Conservation (phyloP, 2,113 vertebrate species). For the Bombycilla garrulus region DNA sequence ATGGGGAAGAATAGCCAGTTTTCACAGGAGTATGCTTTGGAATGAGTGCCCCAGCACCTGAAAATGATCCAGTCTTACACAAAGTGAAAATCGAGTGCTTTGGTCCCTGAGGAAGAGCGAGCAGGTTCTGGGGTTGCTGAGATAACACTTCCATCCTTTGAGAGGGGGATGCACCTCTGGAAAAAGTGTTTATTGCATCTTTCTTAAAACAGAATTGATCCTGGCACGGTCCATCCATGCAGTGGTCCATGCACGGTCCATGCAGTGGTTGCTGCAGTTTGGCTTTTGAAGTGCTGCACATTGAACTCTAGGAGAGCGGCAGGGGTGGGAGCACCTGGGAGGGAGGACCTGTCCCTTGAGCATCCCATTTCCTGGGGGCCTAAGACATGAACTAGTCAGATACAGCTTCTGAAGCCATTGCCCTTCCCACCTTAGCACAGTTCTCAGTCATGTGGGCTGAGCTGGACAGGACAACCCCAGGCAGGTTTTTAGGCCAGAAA, state of each 20-base stretch:
- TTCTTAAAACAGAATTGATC: background rate
- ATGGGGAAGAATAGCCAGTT: background rate
- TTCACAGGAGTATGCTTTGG: background rate
- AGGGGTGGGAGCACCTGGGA: background rate
- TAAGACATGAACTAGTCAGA: background rate
- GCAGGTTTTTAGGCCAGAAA: background rate
- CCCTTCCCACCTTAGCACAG: background rate
- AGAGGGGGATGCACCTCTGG: background rate
- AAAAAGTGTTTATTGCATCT: background rate
- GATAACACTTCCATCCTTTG: background rate
- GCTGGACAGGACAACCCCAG: background rate
- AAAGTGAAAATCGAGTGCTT: background rate
- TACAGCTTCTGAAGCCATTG: background rate
- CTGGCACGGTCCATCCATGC: background rate
- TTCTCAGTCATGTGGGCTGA: rapidly evolving
- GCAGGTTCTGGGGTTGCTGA: background rate
- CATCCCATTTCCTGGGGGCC: background rate
- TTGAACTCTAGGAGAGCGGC: background rate
- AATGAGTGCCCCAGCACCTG: rapidly evolving
- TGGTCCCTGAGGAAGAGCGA: background rate
- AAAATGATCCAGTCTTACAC: background rate
- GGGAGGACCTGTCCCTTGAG: background rate
- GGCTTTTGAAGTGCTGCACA: background rate
- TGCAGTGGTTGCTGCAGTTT: background rate
- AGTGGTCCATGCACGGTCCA: background rate